Percentiles rank a stretch among this genome's conserved stretches.
phyloP scores from a whole-genome alignment of 2,888 invertebrate genomes.

The Hydroisotoma schaefferi region DNA sequence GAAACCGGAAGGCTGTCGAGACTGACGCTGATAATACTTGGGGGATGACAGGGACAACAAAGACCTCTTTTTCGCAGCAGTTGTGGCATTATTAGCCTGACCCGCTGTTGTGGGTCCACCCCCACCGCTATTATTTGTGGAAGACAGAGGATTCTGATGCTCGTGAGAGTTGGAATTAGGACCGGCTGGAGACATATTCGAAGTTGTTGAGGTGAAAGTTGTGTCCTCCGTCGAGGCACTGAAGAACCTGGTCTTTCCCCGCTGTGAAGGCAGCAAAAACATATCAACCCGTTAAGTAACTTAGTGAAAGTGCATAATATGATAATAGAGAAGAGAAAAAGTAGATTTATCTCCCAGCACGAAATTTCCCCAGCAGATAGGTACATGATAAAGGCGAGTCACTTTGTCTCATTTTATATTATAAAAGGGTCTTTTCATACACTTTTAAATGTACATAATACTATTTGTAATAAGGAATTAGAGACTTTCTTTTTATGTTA shows the following conservation, averaged over 20 bases:
- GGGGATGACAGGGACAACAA: constrained; percentile 33
- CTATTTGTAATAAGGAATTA: neutral
- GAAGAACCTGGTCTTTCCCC: constrained; percentile 53
- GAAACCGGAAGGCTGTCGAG: constrained; percentile 38
- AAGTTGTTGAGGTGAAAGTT: constrained; percentile 50
- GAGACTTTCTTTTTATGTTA: neutral
- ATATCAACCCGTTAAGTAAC: neutral
- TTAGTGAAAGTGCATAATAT: neutral
- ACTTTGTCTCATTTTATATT: too few species aligned
- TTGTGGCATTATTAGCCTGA: constrained; percentile 17
- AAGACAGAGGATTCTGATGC: constrained; percentile 29
- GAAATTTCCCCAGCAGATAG: too few species aligned
- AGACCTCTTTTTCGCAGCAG: constrained; percentile 37
- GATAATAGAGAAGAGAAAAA: neutral
- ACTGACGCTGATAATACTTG: constrained; percentile 37
- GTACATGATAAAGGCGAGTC: too few species aligned
- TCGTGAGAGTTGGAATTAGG: constrained; percentile 29
- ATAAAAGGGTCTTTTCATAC: too few species aligned
- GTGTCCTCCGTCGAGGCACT: constrained; percentile 58
- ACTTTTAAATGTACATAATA: too few species aligned
- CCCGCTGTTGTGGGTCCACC: constrained; percentile 28
- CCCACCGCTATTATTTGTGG: constrained; percentile 17
- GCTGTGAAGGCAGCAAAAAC: constrained; percentile 28
- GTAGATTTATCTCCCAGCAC: too few species aligned
- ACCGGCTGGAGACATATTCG: constrained; percentile 32